Percentiles rank a stretch among this genome's conserved stretches.
Conservation (phyloP, 2,888 invertebrate species). For the Latrodectus hesperus region DNA sequence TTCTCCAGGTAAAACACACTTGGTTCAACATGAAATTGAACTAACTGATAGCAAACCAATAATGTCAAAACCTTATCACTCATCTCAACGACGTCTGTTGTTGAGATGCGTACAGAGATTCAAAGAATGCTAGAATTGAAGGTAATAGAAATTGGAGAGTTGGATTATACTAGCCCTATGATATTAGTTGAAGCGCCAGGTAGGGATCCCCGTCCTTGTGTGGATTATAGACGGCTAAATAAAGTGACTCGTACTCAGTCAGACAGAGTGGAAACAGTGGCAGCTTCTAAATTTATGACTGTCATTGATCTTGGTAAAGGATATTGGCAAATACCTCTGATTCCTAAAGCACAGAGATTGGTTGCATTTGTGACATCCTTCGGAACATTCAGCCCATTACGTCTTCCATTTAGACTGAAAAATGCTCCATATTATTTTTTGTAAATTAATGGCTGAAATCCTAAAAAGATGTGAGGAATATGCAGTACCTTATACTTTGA, state of each 20-base stretch:
- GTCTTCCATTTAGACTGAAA: slow-evolving; percentile 5
- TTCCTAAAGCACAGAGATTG: neutral
- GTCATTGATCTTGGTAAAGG: neutral
- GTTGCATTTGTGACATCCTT: slow-evolving; percentile 3
- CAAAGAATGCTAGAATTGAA: slow-evolving; percentile 2
- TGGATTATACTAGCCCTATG: slow-evolving; percentile 3
- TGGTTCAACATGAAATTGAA: slow-evolving; percentile 9
- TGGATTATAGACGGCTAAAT: slow-evolving; percentile 1
- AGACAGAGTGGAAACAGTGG: neutral
- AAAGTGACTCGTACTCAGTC: neutral
- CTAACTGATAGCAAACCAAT: neutral
- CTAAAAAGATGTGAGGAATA: neutral
- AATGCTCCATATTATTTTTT: slow-evolving; percentile 8
- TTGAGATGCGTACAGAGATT: neutral
- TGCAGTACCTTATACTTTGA: neutral
- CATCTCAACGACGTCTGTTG: neutral
- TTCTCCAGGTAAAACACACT: neutral
- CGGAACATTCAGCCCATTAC: neutral
- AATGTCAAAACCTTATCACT: neutral
- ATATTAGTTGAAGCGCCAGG: slow-evolving; percentile 8
- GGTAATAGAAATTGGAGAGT: neutral
- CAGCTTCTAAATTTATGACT: neutral
- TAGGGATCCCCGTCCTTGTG: neutral
- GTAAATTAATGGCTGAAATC: neutral
- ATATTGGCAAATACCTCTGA: slow-evolving; percentile 2